Percentiles rank a stretch among this genome's conserved stretches.
Conservation (phyloP, 2,888 invertebrate species). For the Chrysomela aeneicollis region DNA sequence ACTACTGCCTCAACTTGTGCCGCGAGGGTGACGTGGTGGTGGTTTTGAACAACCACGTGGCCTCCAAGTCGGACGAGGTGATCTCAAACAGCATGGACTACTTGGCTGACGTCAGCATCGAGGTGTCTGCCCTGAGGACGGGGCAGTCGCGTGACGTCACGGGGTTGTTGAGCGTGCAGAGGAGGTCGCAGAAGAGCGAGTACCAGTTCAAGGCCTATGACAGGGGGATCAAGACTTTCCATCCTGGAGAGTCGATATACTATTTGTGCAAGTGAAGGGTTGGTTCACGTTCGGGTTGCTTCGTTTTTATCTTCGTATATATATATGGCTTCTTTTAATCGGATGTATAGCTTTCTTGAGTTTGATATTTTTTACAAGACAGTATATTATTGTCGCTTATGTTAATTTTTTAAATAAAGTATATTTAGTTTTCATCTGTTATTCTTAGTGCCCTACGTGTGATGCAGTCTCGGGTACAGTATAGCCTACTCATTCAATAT, state of each 20-base stretch:
- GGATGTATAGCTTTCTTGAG: conserved; percentile 1
- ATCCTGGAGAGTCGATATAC: conserved; percentile 67
- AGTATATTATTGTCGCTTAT: conserved; percentile 20
- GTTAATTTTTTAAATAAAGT: conserved; percentile 11
- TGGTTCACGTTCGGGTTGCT: background rate
- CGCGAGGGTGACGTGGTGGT: conserved; percentile 60
- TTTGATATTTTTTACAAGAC: conserved; percentile 14
- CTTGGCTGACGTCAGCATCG: conserved; percentile 69
- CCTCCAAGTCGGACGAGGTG: conserved; percentile 66
- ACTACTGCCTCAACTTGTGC: conserved; percentile 60
- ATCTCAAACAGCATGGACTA: conserved; percentile 70
- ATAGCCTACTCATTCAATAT: no score
- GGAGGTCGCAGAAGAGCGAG: conserved; percentile 60
- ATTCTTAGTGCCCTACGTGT: no score
- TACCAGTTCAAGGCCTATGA: conserved; percentile 78
- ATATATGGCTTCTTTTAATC: no score
- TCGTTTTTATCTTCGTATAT: background rate
- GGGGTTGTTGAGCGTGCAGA: conserved; percentile 69
- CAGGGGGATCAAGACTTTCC: conserved; percentile 76
- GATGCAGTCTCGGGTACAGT: no score
- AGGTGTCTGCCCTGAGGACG: conserved; percentile 73
- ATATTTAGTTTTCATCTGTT: conserved; percentile 13
- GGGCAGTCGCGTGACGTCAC: conserved; percentile 78
- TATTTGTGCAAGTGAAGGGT: conserved; percentile 49
- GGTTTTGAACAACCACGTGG: conserved; percentile 68